Evolutionary conservation across 2,888 invertebrate species (phyloP).

Genomic region (Cerastoderma edule): DNA sequence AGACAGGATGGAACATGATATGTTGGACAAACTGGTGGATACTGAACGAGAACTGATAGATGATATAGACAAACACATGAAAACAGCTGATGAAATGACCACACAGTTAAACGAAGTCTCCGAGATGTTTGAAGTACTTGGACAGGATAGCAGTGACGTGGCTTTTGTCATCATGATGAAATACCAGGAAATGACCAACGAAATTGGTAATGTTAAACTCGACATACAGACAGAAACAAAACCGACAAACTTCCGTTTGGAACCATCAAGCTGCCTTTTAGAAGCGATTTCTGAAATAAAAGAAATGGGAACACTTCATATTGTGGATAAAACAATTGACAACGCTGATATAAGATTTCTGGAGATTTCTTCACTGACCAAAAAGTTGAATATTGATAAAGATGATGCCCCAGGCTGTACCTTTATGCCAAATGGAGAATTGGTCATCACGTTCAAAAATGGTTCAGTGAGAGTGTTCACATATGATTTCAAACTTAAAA

Average conservation of each 20-base stretch:
- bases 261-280: neutral
- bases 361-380: neutral
- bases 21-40: neutral
- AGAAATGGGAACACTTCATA: neutral
- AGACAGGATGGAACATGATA: neutral
- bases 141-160: neutral
- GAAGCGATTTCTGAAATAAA: neutral
- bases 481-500: neutral
- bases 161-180: neutral
- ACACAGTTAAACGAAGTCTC: neutral
- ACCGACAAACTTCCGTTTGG: neutral
- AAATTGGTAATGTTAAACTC: neutral
- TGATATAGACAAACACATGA: neutral
- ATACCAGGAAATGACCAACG: neutral
- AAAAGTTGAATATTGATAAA: neutral
- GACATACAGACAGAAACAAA: neutral
- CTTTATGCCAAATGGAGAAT: neutral
- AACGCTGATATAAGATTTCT: neutral
- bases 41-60: neutral
- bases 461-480: neutral
- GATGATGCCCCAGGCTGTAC: neutral
- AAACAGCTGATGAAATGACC: neutral
- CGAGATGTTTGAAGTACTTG: neutral
- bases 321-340: neutral
- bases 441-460: neutral